Base-by-base conservation (phyloP, 2,888 invertebrate species). In the Zeuzera pyrina region DNA sequence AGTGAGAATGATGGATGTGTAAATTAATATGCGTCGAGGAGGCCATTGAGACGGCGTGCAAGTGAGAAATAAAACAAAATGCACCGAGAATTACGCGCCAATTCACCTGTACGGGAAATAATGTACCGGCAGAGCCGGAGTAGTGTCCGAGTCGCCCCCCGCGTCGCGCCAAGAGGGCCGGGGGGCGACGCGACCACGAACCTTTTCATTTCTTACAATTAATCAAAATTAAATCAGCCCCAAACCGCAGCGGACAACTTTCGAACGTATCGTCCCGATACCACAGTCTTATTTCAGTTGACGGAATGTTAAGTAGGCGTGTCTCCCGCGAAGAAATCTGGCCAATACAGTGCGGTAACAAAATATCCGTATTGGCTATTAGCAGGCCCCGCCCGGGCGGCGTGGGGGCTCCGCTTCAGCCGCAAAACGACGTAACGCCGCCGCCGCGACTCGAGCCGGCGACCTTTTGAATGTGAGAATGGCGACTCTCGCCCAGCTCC, bases 261-360 rank as follows among this genome's bases (percentile, higher is more conserved):
- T 58, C 39, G 51, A 55, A 36, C 53, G 47, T 72, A 67, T 48
- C 21, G 15, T 35, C 4, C 31, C 11, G 19, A 27, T 10, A 15
- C 31, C 51, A 73, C 38, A 47, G 76, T 64, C 39, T 34, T 28
- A 52, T 58, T 65, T 69, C 42, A 43, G 37, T 27, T 50, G 56
- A 43, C 49, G 35, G 35, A 28, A 31, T 36, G 43, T 40, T 48
- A 53, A 59, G 61, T 56, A 61, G 83, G 83, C 83, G 84, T 73
- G 71, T 60, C 70, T 52, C 65, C 63, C 77, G 74, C 67, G 72
- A 77, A 76, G 71, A 70, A 74, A 77, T 83, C 81, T 84, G 79
- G 85, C 88, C 87, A 87, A 87, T 87, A 85, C 77, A 81, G 76
- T 74, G 74, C 76, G 78, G 78, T 83, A 84, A 84, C 79, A 74